Conservation (phyloP, 2,888 invertebrate genomes). For the Polylopha cassiicola region DNA sequence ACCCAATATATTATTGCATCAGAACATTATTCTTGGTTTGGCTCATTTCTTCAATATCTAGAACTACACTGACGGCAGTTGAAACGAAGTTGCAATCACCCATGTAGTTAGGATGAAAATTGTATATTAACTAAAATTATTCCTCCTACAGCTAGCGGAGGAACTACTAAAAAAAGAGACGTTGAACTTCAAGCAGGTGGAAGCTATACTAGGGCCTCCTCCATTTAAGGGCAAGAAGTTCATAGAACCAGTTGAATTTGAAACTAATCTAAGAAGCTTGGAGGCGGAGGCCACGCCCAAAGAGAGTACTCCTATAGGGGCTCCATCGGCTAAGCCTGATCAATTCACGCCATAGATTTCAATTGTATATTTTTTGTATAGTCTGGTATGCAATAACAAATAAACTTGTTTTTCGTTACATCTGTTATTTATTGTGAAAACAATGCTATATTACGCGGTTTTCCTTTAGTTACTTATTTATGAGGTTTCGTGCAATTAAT, state of each 20-base stretch:
- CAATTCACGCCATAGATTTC: constrained; percentile 18
- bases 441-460: neutral
- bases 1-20: no score
- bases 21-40: no score
- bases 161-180: constrained; percentile 93
- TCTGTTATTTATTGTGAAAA: neutral
- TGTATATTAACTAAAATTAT: no score
- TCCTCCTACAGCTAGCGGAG: constrained; percentile 85
- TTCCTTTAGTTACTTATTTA: neutral
- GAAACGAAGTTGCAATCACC: no score
- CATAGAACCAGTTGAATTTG: constrained; percentile 88
- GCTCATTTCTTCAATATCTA: no score
- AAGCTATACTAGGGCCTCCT: constrained; percentile 92
- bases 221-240: constrained; percentile 84
- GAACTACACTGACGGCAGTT: no score
- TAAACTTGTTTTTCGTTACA: constrained; percentile 3
- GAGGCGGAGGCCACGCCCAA: constrained; percentile 41
- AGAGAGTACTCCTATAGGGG: constrained; percentile 32
- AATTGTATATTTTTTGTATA: constrained; percentile 4
- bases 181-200: constrained; percentile 92
- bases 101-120: no score
- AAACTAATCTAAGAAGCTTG: constrained; percentile 71
- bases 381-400: constrained; percentile 19
- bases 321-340: constrained; percentile 49
- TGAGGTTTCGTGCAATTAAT: no score